Conservation (phyloP, 2,113 vertebrate genomes). For the Oncorhynchus mykiss region DNA sequence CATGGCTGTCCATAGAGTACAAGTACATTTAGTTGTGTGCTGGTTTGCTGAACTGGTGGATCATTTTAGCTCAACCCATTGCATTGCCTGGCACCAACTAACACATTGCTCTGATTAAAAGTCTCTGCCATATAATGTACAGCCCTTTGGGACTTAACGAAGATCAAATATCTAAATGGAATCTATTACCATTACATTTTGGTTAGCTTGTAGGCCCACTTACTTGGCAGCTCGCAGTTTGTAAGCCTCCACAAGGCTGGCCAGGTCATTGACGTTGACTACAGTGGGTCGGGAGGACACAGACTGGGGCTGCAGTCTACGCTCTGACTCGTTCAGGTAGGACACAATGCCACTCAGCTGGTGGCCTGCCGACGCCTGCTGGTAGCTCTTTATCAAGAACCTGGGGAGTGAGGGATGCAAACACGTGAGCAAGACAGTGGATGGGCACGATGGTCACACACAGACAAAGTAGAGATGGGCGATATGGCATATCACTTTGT, state of each 20-base stretch:
- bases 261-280: slow-evolving; percentile 77
- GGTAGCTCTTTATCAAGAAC: slow-evolving; percentile 91
- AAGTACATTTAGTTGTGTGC: too few species aligned
- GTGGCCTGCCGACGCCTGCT: slow-evolving; percentile 82
- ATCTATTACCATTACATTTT: too few species aligned
- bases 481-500: too few species aligned
- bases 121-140: too few species aligned
- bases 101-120: too few species aligned
- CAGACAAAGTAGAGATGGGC: not conserved
- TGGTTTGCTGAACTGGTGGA: too few species aligned
- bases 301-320: slow-evolving; percentile 82
- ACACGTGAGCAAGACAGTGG: not conserved
- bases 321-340: slow-evolving; percentile 85
- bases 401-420: slow-evolving; percentile 58
- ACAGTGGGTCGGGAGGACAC: slow-evolving; percentile 74
- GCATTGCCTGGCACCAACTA: too few species aligned
- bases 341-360: slow-evolving; percentile 85
- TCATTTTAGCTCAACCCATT: too few species aligned
- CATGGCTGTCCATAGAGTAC: too few species aligned
- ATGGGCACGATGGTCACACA: not conserved
- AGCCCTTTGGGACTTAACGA: too few species aligned
- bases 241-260: slow-evolving; percentile 84
- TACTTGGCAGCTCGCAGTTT: slow-evolving; percentile 87
- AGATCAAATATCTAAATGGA: too few species aligned
- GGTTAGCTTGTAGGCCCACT: slow-evolving; percentile 35